Conservation (phyloP, 2,888 invertebrate species). For the Frankliniella intonsa region DNA sequence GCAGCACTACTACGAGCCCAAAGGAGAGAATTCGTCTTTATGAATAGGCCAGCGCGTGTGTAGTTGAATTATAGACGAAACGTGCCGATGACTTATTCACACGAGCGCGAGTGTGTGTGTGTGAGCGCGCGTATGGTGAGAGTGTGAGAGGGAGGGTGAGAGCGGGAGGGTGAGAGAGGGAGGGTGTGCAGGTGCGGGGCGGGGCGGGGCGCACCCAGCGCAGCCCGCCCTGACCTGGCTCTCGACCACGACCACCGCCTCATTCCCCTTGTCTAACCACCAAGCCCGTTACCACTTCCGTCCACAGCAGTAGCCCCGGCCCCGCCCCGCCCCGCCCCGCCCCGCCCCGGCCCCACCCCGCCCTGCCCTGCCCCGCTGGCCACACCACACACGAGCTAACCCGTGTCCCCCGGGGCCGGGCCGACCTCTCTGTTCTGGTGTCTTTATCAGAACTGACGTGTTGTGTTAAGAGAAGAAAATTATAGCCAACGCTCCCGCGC, state of each 20-base stretch:
- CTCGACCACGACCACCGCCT: background rate
- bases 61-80: constrained; percentile 1
- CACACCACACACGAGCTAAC: too few species aligned
- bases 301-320: too few species aligned
- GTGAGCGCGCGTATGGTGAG: background rate
- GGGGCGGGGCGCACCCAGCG: background rate
- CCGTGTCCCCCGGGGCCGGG: too few species aligned
- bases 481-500: too few species aligned
- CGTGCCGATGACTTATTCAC: constrained; percentile 16
- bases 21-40: constrained; percentile 19
- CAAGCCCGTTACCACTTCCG: too few species aligned
- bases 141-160: background rate
- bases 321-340: too few species aligned
- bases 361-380: too few species aligned
- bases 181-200: background rate
- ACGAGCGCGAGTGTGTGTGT: background rate
- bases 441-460: too few species aligned
- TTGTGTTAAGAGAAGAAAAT: too few species aligned
- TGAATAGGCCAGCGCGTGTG: constrained; percentile 9
- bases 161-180: background rate
- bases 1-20: background rate
- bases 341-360: too few species aligned
- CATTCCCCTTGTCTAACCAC: background rate
- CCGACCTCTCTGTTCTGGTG: too few species aligned
- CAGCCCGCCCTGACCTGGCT: background rate